These are phyloP conservation scores for Lepidonotus clava DNA, from an alignment of 2,888 invertebrate species.

Conservation along the genomic window DNA sequence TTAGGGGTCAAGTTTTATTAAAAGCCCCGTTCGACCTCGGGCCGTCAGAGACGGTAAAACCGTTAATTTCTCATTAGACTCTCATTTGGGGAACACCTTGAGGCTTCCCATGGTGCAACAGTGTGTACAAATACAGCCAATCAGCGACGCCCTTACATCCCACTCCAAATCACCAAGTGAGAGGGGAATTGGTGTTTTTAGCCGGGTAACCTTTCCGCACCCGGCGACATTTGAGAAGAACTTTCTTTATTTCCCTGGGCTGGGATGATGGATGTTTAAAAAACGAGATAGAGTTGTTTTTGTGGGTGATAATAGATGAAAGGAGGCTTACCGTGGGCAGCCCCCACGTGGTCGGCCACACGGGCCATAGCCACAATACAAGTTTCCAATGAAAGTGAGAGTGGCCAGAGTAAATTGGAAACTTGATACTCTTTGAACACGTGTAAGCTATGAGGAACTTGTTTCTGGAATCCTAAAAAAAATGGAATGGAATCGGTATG, in stretches of 20 bases:
- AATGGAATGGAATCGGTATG: no score
- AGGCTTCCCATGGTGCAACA: constrained; percentile 4
- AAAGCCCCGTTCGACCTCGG: background rate
- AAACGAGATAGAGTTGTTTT: background rate
- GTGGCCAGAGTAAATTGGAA: background rate
- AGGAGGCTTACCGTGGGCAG: background rate
- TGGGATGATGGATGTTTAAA: background rate
- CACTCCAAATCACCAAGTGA: background rate
- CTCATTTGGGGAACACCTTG: constrained; percentile 40
- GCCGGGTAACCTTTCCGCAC: background rate
- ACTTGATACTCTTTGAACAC: background rate
- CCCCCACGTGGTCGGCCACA: background rate
- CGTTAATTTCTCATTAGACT: constrained; percentile 42
- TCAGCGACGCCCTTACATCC: background rate
- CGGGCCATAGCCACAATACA: background rate
- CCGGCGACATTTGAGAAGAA: background rate
- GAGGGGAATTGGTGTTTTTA: background rate
- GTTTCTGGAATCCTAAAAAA: no score
- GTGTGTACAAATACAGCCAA: constrained; percentile 14
- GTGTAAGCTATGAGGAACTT: no score
- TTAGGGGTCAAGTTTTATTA: background rate
- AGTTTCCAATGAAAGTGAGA: background rate
- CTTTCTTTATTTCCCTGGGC: background rate
- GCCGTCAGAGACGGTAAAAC: background rate
- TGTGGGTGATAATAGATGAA: background rate